Base-by-base conservation (phyloP, 1,140 invertebrate species). In the Dendroctonus ponderosae region DNA sequence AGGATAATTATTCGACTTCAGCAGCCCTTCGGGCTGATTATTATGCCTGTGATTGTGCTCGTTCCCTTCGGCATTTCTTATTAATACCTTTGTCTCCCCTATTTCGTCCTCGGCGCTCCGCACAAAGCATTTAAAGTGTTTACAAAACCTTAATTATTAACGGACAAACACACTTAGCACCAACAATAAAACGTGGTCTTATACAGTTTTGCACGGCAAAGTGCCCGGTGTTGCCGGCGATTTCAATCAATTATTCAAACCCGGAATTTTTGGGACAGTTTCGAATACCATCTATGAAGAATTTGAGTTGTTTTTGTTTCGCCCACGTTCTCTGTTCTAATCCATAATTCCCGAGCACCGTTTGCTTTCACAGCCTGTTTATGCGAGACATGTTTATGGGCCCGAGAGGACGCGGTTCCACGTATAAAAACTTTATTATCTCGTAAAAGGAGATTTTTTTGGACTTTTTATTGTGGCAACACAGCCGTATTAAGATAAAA, bases 61-160 rank as follows among this genome's bases (percentile, higher is more conserved):
- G 53, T 39, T 43, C 38, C 54, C 39, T 14, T 58, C 41, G 44
- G 37, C 49, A 52, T 51, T 52, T 42, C 60, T 62, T 62, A 51
- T 62, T 62, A 52, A 51, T 9, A 14, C 42, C 58, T 62, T 66
- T 70, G 62, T 66, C 62, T 61, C 58, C 50, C 51, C 52, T 62
- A 26, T 56, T 51, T 60, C 46, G 53, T 57, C 54, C 50, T 53
- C 43, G 51, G 54, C 54, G 43, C 64, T 61, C 43, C 62, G 52
- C 56, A 71, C 64, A 69, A 68, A 70, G 71, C 68, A 68, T 73
- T 75, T 72, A 72, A 72, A 71, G 69, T 75, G 73, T 75, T 75
- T 75, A 75, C 73, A 72, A 73, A 75, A 75, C 70, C 70, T 72
- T 69, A 71, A 75, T 75, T 75, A 75, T 73, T 75, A 73, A 75